Evolutionary conservation across 2,797 vertebrate species (phyloP), one percentile per base, ranked within the genome.

Genomic region (Paguma larvata): DNA sequence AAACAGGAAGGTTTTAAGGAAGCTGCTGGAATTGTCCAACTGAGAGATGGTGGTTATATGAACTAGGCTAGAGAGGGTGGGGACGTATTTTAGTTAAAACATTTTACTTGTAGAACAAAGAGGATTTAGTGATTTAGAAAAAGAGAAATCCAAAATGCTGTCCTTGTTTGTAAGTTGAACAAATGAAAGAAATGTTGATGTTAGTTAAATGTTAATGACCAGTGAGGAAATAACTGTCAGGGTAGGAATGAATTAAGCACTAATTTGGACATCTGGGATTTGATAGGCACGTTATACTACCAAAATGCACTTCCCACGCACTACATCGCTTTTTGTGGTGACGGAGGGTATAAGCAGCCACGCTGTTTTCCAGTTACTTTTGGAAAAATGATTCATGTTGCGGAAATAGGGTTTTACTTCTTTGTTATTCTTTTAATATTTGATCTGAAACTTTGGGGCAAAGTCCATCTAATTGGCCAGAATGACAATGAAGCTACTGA

Each of bases 151-250:
- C 82, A 63, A 94, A 79, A 53, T 9, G 27, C 25, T 62, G 2
- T 4, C 21, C 38, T 75, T 46, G 14, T 15, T 96, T 85, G 68
- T 85, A 67, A 88, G 21, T 63, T 86, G 62, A 84, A 72, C 79
- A 87, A 86, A 18, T 73, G 59, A 53, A 97, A 98, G 65, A 21
- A 59, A 59, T 59, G 21, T 59, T 59, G 23, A 59, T 23, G 3
- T 59, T 59, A 59, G 23, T 59, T 23, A 59, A 59, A n/a, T 92
- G 15, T 34, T 62, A 63, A 46, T n/a, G 34, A 32, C 30, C 2
- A 14, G 8, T 11, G 9, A 19, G 82, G 13, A 4, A 72, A 82
- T 13, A 75, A 77, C 32, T 21, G 2, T 7, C 32, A 77, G 21
- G 1, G 14, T 2, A 23, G 2, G 18, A 32, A 38, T n/a, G 51